Base-by-base conservation (phyloP, 2,113 vertebrate species). In the Apteryx mantelli region DNA sequence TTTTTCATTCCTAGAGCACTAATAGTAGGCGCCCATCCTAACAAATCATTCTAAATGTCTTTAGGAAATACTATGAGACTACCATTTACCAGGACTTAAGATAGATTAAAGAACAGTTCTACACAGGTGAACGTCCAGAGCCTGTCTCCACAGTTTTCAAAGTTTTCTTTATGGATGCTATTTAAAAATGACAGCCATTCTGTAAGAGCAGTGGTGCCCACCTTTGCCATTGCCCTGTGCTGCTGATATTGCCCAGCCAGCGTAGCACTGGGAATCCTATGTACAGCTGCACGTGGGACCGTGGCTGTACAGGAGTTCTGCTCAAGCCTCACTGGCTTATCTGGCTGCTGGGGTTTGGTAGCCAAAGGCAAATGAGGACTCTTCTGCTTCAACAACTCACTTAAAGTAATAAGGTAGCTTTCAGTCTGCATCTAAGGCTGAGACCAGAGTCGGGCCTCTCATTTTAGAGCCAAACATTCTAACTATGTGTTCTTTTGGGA, bases 111-210 rank as follows among this genome's bases (percentile, higher is more conserved):
- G 40, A 52, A 38, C 55, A 71, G 36, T 25, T 76, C 48, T 65
- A 28, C 32, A 24, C n/a, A 81, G n/a, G 63, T 26, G 20, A 64
- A 42, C 3, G 11, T 21, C 48, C 61, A 56, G 4, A 86, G 32
- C 40, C 48, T 52, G 46, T 42, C 70, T 82, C 69, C 58, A 70
- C 40, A 87, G 58, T 83, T 93, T 96, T 89, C 76, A 60, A 58
- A 80, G 17, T 80, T 69, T 75, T 91, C 86, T 84, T 90, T 87
- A 40, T 17, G 44, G 14, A 18, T 81, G 61, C 78, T 78, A 68
- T 50, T 77, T 65, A 68, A 86, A 92, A 94, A 58, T 36, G 53
- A 76, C 44, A 17, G 82, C 76, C 22, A 13, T 96, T 96, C 94
- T 83, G 48, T 19, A 63, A 89, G 68, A 38, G 58, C 78, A 12